These are phyloP conservation scores for Caracal caracal DNA, from an alignment of 2,113 vertebrate species.

Conservation along the genomic window DNA sequence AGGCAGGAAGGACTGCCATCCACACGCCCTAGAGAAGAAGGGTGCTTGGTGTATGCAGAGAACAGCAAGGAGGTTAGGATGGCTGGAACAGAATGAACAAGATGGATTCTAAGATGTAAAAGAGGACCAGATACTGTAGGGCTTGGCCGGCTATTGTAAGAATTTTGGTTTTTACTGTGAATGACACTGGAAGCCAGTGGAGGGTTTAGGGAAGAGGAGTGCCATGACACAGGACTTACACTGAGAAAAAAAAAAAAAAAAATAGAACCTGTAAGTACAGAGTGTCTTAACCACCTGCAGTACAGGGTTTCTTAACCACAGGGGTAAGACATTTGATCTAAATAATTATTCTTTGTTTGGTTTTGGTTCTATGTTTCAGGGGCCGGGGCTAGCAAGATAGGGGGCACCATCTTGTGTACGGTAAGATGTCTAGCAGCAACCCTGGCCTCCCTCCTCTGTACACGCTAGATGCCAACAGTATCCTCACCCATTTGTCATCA, in stretches of 20 bases:
- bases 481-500: neutral
- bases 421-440: neutral
- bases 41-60: neutral
- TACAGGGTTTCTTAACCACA: neutral
- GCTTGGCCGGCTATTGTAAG: neutral
- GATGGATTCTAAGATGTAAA: neutral
- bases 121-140: neutral
- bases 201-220: neutral
- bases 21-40: neutral
- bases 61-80: neutral
- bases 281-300: neutral
- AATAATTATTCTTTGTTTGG: neutral
- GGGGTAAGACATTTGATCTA: neutral
- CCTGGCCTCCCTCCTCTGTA: neutral
- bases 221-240: neutral
- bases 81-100: neutral
- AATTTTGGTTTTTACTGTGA: conserved; percentile 22
- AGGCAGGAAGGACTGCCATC: neutral
- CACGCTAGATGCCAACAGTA: neutral
- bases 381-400: neutral
- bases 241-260: neutral
- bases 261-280: neutral
- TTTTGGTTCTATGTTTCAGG: neutral
- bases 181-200: neutral
- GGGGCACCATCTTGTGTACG: neutral